Evolutionary conservation across 2,797 vertebrate genomes (phyloP).

Genomic region (Limosa lapponica): DNA sequence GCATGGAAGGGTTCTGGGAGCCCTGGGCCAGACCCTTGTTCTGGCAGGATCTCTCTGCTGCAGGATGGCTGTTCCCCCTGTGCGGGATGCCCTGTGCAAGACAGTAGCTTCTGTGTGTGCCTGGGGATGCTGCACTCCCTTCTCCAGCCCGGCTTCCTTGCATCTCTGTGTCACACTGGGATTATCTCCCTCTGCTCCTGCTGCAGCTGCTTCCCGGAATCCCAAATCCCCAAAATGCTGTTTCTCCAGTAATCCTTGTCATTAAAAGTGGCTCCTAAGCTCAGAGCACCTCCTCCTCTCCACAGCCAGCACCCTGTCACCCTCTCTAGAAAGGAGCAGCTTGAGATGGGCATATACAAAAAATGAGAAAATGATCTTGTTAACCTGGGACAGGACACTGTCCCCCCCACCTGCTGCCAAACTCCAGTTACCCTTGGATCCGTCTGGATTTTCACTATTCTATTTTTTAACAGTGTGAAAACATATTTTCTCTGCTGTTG

Average conservation of each 20-base stretch:
- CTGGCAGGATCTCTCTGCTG: background rate
- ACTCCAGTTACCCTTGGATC: background rate
- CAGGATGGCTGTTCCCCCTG: background rate
- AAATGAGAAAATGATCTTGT: background rate
- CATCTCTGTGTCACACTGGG: conserved; percentile 21
- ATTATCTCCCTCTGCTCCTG: conserved; percentile 74
- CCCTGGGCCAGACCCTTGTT: background rate
- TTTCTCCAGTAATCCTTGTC: conserved; percentile 68
- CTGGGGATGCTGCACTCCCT: background rate
- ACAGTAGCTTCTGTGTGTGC: background rate
- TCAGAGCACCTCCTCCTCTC: background rate
- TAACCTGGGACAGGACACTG: background rate
- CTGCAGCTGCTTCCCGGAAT: conserved; percentile 75
- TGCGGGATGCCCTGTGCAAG: background rate
- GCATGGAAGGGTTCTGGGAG: background rate
- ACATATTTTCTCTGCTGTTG: background rate
- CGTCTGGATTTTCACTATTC: background rate
- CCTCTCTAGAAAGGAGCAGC: background rate
- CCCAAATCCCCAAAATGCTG: conserved; percentile 66
- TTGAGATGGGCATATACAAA: background rate
- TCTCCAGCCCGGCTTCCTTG: conserved; percentile 27
- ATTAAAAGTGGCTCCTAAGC: conserved; percentile 57
- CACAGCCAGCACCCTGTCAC: background rate
- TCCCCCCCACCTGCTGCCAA: background rate
- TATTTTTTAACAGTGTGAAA: background rate